A percentile compares a stretch with the other conserved stretches of the same genome.
Conservation (phyloP, 1,140 invertebrate genomes). For the Brachionus sp. region DNA sequence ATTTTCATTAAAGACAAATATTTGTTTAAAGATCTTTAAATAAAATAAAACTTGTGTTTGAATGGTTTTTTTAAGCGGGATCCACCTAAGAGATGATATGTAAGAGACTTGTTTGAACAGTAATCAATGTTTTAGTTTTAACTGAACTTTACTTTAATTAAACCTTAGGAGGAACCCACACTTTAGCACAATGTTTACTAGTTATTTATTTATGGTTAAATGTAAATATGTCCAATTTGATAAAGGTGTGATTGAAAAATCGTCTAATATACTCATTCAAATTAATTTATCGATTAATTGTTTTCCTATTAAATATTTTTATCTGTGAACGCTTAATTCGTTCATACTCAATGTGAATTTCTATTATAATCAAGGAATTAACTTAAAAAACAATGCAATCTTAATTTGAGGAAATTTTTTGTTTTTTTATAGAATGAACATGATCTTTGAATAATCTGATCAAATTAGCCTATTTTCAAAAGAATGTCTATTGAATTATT, state of each 20-base stretch:
- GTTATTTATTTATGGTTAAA: not conserved
- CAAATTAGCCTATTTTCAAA: no score
- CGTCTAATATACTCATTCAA: not conserved
- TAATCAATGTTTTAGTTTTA: not conserved
- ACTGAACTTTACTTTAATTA: not conserved
- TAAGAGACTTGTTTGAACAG: not conserved
- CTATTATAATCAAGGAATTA: not conserved
- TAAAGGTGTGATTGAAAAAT: not conserved
- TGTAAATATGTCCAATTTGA: not conserved
- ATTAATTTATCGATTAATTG: not conserved
- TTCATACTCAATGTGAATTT: not conserved
- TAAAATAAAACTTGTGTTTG: not conserved
- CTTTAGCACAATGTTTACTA: not conserved
- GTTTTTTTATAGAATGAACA: not conserved
- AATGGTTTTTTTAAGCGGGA: not conserved
- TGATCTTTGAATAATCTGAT: no score
- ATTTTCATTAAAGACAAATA: constrained; percentile 8
- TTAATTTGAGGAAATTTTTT: not conserved
- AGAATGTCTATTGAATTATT: no score
- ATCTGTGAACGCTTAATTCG: not conserved
- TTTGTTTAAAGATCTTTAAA: constrained; percentile 16
- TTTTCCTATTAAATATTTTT: not conserved
- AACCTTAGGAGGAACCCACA: not conserved
- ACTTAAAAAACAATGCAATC: not conserved
- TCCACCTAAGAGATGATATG: not conserved